Conservation (phyloP, 2,888 invertebrate species). For the Monopis laevigella region DNA sequence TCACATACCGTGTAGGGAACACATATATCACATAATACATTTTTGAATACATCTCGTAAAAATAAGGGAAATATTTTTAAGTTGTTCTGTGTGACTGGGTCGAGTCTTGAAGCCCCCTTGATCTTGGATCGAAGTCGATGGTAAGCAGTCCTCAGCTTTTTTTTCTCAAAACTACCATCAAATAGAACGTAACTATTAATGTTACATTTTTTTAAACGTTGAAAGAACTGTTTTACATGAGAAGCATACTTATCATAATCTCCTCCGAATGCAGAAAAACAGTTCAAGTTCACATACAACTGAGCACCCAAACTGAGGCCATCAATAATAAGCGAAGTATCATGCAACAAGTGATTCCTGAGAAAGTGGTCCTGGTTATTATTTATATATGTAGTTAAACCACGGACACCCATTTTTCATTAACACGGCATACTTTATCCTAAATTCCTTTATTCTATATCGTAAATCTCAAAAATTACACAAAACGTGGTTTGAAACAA, state of each 20-base stretch:
- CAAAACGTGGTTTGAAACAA: too few relatives aligned
- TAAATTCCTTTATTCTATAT: too few relatives aligned
- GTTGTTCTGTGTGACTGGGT: slow-evolving; percentile 61
- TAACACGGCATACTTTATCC: too few relatives aligned
- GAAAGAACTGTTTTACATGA: slow-evolving; percentile 73
- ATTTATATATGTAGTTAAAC: slow-evolving; percentile 83
- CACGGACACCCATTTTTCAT: slow-evolving; percentile 82
- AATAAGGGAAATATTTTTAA: slow-evolving; percentile 78
- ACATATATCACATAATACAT: slow-evolving; percentile 71
- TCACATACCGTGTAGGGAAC: slow-evolving; percentile 77
- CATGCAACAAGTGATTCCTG: slow-evolving; percentile 70
- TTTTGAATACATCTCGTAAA: slow-evolving; percentile 77
- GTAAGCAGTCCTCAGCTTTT: slow-evolving; percentile 74
- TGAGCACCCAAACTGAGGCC: slow-evolving; percentile 80
- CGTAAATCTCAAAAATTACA: too few relatives aligned
- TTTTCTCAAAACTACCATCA: slow-evolving; percentile 80
- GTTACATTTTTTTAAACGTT: slow-evolving; percentile 73
- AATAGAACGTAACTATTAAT: slow-evolving; percentile 78
- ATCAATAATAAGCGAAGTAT: slow-evolving; percentile 79
- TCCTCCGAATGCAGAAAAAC: slow-evolving; percentile 81
- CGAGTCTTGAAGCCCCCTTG: slow-evolving; percentile 61
- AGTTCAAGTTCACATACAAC: slow-evolving; percentile 70
- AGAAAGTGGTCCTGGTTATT: slow-evolving; percentile 72
- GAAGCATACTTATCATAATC: slow-evolving; percentile 84
- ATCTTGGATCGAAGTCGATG: slow-evolving; percentile 70